Base-by-base conservation (phyloP, 2,888 invertebrate species). In the Melanargia galathea region DNA sequence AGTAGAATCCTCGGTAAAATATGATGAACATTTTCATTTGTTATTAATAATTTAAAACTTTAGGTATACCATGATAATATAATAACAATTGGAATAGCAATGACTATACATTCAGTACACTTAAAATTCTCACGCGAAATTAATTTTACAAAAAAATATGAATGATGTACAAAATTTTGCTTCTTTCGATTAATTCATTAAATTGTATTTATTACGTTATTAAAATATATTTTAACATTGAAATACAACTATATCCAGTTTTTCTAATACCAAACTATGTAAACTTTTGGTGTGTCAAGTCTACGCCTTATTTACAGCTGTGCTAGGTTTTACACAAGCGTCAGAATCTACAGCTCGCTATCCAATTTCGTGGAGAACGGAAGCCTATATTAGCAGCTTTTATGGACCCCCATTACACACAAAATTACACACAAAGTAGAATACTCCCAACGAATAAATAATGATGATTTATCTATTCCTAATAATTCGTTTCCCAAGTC, bases 331-430 rank as follows among this genome's bases (percentile, higher is more conserved):
- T 73, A 72, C 62, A 70, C 71, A 81, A 80, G 83, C 82, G 76
- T 81, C 73, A 83, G 84, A 84, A 84, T 83, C 84, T 84, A 69
- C 60, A 66, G 58, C 57, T 54, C 40, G 26, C 54, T 56, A 38
- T 58, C 49, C 57, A 62, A 40, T 57, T 40, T 35, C 13, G n/a
- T n/a, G 35, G 20, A 7, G 16, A 54, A 35, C 35, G n/a, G 20
- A 20, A 52, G 18, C 22, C 35, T 20, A 13, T 20, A 49, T 26
- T 30, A 49, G 7, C 26, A 54, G 38, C 22, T 10, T 38, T 38
- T 38, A 54, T 22, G 38, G 4, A 54, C 54, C 35, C 38, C n/a
- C 22, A n/a, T 8, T 38, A 38, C 38, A 30, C 30, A 30, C 30
- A 30, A 30, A 30, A 30, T n/a, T n/a, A 35, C 10, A 52, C 52